Evolutionary conservation across 2,797 vertebrate genomes (phyloP), one percentile per base, ranked within the genome.

Genomic region (Ptychobarbus kaznakovi): DNA sequence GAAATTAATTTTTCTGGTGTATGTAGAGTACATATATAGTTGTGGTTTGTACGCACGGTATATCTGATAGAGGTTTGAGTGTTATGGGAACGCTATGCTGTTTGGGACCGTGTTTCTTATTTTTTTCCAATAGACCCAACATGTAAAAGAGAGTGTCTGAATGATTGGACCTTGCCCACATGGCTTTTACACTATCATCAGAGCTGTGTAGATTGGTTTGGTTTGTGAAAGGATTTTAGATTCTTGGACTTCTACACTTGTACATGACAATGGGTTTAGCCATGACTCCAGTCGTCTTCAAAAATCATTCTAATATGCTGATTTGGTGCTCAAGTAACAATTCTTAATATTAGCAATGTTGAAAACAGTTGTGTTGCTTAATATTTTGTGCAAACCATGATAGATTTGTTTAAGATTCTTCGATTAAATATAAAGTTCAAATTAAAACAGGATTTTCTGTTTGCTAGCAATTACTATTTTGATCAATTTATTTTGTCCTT

Each of bases 21-120:
- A 35, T 61, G 12, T 32, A 77, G 35, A 32, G 74, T 72, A n/a
- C 61, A 63, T 85, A 69, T 69, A 65, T 63, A 58, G 42, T 63
- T 80, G 53, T n/a, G 51, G 66, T 70, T 58, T 58, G 75, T 18
- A 38, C 35, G 25, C 51, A 20, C 61, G 20, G 63, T 63, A 72
- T 80, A 61, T 80, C 76, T 72, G 28, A 16, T 61, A 73, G 66
- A 80, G 76, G 83, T 80, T 73, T 22, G 20, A 80, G 66, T 79
- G 68, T 53, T 61, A 51, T 51, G 40, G 22, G n/a, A 44, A 40
- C 10, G 4, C 65, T 44, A 16, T 35, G 32, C 35, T 83, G 51
- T 80, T 83, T 69, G 58, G 46, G 38, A 40, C 53, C n/a, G 15
- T 44, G 70, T 74, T 51, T 49, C 28, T 81, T 11, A 25, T 77